Percentiles rank a stretch among this genome's conserved stretches.
Conservation (phyloP, 2,797 vertebrate genomes). For the Ataeniobius toweri region DNA sequence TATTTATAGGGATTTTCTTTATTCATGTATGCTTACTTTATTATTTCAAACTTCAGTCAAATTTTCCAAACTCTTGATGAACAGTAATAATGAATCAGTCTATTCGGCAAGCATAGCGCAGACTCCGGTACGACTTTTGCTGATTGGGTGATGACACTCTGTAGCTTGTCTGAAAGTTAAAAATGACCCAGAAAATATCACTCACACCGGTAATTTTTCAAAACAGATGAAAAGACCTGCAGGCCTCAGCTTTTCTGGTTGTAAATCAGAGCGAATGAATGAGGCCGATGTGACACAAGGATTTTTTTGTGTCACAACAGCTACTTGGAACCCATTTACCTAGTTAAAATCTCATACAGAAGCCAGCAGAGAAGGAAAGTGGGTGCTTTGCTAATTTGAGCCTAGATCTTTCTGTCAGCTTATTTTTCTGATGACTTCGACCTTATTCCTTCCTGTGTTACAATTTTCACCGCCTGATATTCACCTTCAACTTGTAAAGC, state of each 20-base stretch:
- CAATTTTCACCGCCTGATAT: neutral
- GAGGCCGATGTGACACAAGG: neutral
- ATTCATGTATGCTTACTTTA: neutral
- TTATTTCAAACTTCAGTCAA: neutral
- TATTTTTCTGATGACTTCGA: neutral
- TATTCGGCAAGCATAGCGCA: neutral
- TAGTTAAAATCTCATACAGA: neutral
- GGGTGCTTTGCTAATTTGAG: neutral
- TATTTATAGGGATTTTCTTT: neutral
- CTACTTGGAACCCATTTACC: conserved; percentile 12
- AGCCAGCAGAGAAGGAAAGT: neutral
- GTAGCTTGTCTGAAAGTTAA: neutral
- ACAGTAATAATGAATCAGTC: conserved; percentile 9
- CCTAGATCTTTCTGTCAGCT: neutral
- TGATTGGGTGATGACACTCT: conserved; percentile 5
- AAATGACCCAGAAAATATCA: neutral
- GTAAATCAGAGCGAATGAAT: conserved; percentile 20
- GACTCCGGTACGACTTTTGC: neutral
- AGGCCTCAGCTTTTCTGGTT: conserved; percentile 2
- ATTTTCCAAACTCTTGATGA: conserved; percentile 6
- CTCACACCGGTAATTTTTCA: conserved; percentile 4
- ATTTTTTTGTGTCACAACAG: conserved; percentile 11
- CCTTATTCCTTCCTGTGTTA: neutral
- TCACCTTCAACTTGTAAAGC: neutral
- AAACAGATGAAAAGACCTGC: conserved; percentile 13